These are phyloP conservation scores for Lutraria lutraria DNA, from an alignment of 2,888 invertebrate species.

Conservation along the genomic window DNA sequence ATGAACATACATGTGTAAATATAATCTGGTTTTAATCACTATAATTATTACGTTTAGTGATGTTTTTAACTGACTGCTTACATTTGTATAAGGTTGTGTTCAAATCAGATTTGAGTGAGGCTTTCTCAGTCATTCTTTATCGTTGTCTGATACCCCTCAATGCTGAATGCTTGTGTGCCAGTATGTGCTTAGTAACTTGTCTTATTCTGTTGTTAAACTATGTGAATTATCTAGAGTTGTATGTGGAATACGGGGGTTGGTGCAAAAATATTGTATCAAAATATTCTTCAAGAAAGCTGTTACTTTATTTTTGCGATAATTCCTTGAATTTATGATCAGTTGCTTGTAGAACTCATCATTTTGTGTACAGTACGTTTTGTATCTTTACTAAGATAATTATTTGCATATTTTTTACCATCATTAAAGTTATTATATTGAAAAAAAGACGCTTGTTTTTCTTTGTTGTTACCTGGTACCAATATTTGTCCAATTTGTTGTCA, in stretches of 20 bases:
- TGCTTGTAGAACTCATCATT: neutral
- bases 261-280: neutral
- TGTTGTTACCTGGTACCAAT: neutral
- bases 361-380: constrained; percentile 9
- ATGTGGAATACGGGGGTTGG: neutral
- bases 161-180: neutral
- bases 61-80: neutral
- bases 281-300: neutral
- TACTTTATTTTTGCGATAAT: neutral
- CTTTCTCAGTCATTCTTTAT: neutral
- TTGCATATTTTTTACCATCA: constrained; percentile 57
- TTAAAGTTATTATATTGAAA: constrained; percentile 38
- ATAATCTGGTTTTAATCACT: too few relatives aligned
- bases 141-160: neutral
- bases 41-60: too few relatives aligned
- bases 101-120: neutral
- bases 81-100: neutral
- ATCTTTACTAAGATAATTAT: constrained; percentile 32
- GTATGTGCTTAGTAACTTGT: constrained; percentile 4
- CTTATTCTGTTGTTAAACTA: neutral
- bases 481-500: too few relatives aligned
- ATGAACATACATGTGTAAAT: too few relatives aligned
- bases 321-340: neutral
- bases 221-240: neutral
- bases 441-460: neutral